Base-by-base conservation (phyloP, 53 echinoderm and acorn worm species). In the Apostichopus leukothele region DNA sequence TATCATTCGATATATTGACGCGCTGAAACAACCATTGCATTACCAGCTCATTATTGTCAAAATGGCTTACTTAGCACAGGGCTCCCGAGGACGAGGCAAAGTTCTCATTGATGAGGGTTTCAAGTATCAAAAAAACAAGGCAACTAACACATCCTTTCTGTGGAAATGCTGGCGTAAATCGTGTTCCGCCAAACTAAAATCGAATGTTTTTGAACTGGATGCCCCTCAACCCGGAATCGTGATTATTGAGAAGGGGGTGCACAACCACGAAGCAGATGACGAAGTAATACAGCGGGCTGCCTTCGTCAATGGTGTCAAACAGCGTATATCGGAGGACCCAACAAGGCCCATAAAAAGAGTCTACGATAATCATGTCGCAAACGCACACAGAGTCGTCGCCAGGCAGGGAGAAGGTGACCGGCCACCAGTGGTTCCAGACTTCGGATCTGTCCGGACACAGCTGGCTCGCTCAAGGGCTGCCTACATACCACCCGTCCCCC, bases 131-230 rank as follows among this genome's bases (percentile, higher is more conserved):
- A 7, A 9, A 6, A 7, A 78, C 13, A 7, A 78, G 27, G 6
- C 7, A 13, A 78, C 7, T 6, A 0, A 78, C 7, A 25, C 27
- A 16, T 26, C 7, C 14, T 9, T 78, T 6, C 7, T 78, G 6
- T 78, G 78, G 78, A 7, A 50, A 22, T 78, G 78, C 13, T 78
- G 78, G 78, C 78, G 78, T 14, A 5, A 50, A 16, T 7, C 78
- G 25, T 77, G 78, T 12, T 7, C 6, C 7, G 20, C 78, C 14
- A 23, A 23, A 21, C 78, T 77, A 7, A 8, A 6, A 6, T 9
- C 52, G 7, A 78, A 78, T 13, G 7, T 22, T 8, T 78, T 78
- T 78, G 52, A 78, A 6, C 7, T 7, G 13, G 39, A 18, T 25
- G 78, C 21, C 7, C 27, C 23, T 8, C 21, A 78, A 6, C 78